Evolutionary conservation across 2,888 invertebrate species (phyloP), one percentile per base, ranked within the genome.

Genomic region (Acanthacorydalis orientalis): DNA sequence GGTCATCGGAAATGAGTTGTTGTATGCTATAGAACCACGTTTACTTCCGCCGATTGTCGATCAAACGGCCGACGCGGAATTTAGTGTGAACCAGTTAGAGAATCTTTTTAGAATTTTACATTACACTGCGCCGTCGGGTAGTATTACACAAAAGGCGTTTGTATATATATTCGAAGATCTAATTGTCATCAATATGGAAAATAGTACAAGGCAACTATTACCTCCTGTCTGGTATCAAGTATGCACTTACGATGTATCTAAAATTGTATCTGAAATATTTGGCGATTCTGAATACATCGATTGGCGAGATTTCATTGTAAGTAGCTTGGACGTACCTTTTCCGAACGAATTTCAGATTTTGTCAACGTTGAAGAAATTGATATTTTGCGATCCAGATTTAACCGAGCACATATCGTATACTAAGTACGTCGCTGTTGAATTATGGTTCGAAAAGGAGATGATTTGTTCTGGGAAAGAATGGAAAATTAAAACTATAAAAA

Each of bases 261-360:
- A 47, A 10, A 40, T 60, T 7, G 64, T 74, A 0, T 59, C 58
- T 45, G 53, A 59, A 34, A 50, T 78, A 12, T 80, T 74, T 57
- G 77, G 75, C 1, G 67, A 72, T 41, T 66, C 68, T 1, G 69
- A 69, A 9, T 73, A 71, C 51, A 56, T 79, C 9, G 74, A 78
- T 55, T 81, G 80, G 80, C 72, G 73, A 55, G 78, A 80, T 59
- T 80, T 81, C 55, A 62, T 80, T 10, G 65, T 80, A 52, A 73
- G 72, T 55, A 75, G 74, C 56, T 58, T 78, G 33, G 68, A 73
- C 53, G 57, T 79, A 9, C 62, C 65, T 40, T 73, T 67, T 58
- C 80, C 80, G 0, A 69, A 62, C 0, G 60, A 69, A 33, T 65
- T 68, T 2, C 72, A 80, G 52, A 57, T 80, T 48, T 57, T 80